phyloP scores from a whole-genome alignment of 2,113 vertebrate species.

The Hippolais icterina region DNA sequence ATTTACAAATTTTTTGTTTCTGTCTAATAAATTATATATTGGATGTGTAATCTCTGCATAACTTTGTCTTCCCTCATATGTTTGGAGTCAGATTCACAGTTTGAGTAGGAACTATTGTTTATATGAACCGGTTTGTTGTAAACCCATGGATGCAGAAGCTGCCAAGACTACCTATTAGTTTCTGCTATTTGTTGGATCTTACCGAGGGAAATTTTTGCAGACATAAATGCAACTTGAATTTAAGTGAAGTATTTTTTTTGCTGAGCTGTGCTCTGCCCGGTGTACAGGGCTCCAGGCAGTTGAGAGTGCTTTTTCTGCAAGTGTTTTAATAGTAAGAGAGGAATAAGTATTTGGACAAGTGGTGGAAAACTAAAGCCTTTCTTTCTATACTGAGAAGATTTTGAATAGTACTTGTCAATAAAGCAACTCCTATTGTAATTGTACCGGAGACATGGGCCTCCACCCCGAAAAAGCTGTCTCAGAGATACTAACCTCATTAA shows the following conservation, averaged over 20 bases:
- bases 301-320: slow-evolving; percentile 37
- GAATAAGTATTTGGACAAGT: slow-evolving; percentile 75
- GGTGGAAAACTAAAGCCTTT: slow-evolving; percentile 84
- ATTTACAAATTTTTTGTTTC: background rate
- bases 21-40: background rate
- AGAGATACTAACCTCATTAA: slow-evolving; percentile 90
- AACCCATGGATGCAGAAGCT: background rate
- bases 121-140: background rate
- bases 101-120: background rate
- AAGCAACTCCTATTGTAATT: slow-evolving; percentile 82
- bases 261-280: background rate
- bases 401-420: slow-evolving; percentile 92
- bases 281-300: slow-evolving; percentile 10
- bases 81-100: background rate
- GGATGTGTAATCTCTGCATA: background rate
- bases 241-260: background rate
- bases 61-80: background rate
- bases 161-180: background rate
- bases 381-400: slow-evolving; percentile 79
- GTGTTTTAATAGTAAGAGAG: slow-evolving; percentile 64
- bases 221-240: background rate
- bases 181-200: background rate
- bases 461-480: slow-evolving; percentile 82
- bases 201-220: background rate
- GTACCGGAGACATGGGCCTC: slow-evolving; percentile 70